phyloP scores from a whole-genome alignment of 1,140 invertebrate genomes.

The Scaptomyza montana region DNA sequence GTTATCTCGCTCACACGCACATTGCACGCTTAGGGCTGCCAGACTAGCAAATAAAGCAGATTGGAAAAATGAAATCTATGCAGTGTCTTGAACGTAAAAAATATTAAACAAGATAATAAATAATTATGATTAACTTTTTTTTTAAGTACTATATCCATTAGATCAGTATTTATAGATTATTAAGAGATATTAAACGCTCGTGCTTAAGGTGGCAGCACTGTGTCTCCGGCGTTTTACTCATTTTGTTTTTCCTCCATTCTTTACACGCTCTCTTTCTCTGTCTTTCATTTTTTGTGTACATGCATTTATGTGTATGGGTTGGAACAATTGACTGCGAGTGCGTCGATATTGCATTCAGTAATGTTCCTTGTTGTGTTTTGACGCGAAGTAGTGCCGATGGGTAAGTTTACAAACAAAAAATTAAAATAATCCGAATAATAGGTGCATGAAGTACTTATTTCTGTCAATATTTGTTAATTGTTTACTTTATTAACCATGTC shows the following conservation, averaged over 20 bases:
- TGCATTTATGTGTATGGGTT: constrained; percentile 37
- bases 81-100: neutral
- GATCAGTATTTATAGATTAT: neutral
- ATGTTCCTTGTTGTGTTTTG: constrained; percentile 18
- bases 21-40: constrained; percentile 18
- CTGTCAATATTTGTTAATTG: neutral
- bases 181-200: constrained; percentile 4
- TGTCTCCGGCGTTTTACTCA: constrained; percentile 47
- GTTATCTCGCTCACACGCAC: constrained; percentile 40
- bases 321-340: constrained; percentile 35
- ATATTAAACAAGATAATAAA: too few species aligned
- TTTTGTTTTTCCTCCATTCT: constrained; percentile 47
- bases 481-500: neutral
- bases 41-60: constrained; percentile 23
- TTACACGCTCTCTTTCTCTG: constrained; percentile 36
- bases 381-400: constrained; percentile 17
- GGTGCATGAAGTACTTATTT: neutral
- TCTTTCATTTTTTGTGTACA: constrained; percentile 46
- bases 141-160: too few species aligned
- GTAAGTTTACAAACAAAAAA: constrained; percentile 25
- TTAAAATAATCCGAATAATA: constrained; percentile 6
- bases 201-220: constrained; percentile 30
- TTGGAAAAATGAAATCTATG: neutral
- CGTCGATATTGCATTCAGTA: constrained; percentile 39
- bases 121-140: too few species aligned